phyloP scores from a whole-genome alignment of 2,113 vertebrate species.

The Motacilla tschutschensis region DNA sequence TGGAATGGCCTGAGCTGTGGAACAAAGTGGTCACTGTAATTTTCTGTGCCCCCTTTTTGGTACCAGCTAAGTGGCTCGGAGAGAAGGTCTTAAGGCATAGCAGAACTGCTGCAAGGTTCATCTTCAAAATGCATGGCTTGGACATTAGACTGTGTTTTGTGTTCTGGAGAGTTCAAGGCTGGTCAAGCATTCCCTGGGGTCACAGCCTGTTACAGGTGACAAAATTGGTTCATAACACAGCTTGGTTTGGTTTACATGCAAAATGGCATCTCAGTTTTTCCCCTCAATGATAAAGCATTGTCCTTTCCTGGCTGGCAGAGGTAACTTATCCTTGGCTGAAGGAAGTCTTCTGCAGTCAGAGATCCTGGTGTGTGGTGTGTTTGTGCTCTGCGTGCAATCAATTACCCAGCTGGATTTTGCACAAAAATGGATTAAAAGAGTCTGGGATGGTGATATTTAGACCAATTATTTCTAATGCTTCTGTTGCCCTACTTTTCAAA shows the following conservation, averaged over 20 bases:
- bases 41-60: background rate
- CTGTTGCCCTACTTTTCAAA: background rate
- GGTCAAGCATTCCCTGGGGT: background rate
- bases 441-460: background rate
- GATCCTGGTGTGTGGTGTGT: background rate
- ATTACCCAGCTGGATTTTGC: background rate
- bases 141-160: background rate
- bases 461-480: background rate
- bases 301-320: background rate
- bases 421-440: background rate
- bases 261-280: background rate
- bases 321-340: background rate
- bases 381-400: background rate
- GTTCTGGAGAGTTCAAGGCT: background rate
- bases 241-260: background rate
- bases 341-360: background rate
- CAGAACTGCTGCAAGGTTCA: background rate
- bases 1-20: background rate
- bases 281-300: fast-evolving
- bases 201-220: background rate
- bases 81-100: background rate
- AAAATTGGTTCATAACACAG: background rate
- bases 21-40: background rate
- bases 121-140: background rate
- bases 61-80: background rate